A percentile compares a stretch with the other conserved stretches of the same genome.
Evolutionary conservation across 2,888 invertebrate genomes (phyloP).

Genomic region (Spisula subtruncata): DNA sequence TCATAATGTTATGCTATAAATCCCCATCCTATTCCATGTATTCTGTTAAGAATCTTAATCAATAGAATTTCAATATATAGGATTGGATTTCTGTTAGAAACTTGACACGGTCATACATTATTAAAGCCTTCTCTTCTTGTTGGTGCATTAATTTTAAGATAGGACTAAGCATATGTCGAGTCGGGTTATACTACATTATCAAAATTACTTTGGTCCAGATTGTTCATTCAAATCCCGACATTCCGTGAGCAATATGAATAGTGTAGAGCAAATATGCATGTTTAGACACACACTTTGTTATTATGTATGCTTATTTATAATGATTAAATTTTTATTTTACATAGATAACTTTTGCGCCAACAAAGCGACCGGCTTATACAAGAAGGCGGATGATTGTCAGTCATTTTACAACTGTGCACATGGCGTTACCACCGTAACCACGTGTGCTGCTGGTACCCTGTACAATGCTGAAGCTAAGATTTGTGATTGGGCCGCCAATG

Average conservation of each 20-base stretch:
- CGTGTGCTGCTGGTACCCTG: slow-evolving; percentile 22
- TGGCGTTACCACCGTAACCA: neutral
- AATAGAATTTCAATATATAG: too few species aligned
- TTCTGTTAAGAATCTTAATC: too few species aligned
- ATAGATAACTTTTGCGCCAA: slow-evolving; percentile 19
- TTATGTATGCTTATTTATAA: neutral
- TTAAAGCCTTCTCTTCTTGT: too few species aligned
- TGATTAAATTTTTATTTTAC: neutral
- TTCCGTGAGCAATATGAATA: neutral
- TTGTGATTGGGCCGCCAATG: slow-evolving; percentile 31
- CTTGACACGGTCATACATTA: too few species aligned
- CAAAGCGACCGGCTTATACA: slow-evolving; percentile 23
- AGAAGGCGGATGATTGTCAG: slow-evolving; percentile 32
- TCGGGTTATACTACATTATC: neutral
- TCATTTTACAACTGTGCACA: slow-evolving; percentile 30
- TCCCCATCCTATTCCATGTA: too few species aligned
- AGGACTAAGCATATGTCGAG: too few species aligned
- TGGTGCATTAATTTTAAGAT: too few species aligned
- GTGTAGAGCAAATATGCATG: neutral
- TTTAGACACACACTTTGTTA: neutral
- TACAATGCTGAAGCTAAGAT: slow-evolving; percentile 26
- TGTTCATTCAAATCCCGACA: too few species aligned
- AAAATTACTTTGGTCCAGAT: too few species aligned
- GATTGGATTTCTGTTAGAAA: too few species aligned
- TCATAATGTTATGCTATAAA: too few species aligned